Base-by-base conservation (phyloP, 2,888 invertebrate species). In the Beris morrisii region DNA sequence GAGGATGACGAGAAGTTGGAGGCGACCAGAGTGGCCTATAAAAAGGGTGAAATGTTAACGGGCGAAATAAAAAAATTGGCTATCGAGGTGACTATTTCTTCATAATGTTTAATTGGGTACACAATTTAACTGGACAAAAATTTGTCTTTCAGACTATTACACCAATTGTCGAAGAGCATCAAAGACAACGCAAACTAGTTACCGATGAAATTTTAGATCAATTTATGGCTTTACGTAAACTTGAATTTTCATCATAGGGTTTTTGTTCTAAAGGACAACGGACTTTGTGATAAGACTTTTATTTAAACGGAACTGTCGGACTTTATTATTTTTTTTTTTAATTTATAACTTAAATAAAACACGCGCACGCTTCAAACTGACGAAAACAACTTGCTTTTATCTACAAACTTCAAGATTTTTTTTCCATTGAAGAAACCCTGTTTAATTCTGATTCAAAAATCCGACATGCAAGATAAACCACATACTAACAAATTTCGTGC, bases 31-130 rank as follows among this genome's bases (percentile, higher is more conserved):
- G 32, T 72, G 15, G 77, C 78, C 1, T 81, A 81, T 66, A 76
- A 72, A 54, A 80, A 77, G 57, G 99, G 99, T 3, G 87, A 88
- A 75, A 82, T 99, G 81, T 81, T 99, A 44, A 97, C 97, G 0
- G 98, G 99, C 0, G 93, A 97, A 79, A 83, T 99, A 67, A 99
- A 99, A 80, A 93, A 93, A 76, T 84, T 93, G 72, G 86, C 97
- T 5, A 93, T 97, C 72, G 90, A 91, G 72, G 79, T 78, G 61
- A 70, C 69, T 67, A 12, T 46, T 4, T 7, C 28, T 7, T 38
- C 43, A 28, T 4, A 13, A 22, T 22, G 22, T 22, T 22, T 22
- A 22, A 22, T 22, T 22, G 22, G 22, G 22, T 22, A 22, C 22
- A 22, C 22, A 22, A 22, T 22, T 22, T 22, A 22, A 22, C 22